phyloP scores from a whole-genome alignment of 1,140 invertebrate genomes.

The Helicoverpa zea region DNA sequence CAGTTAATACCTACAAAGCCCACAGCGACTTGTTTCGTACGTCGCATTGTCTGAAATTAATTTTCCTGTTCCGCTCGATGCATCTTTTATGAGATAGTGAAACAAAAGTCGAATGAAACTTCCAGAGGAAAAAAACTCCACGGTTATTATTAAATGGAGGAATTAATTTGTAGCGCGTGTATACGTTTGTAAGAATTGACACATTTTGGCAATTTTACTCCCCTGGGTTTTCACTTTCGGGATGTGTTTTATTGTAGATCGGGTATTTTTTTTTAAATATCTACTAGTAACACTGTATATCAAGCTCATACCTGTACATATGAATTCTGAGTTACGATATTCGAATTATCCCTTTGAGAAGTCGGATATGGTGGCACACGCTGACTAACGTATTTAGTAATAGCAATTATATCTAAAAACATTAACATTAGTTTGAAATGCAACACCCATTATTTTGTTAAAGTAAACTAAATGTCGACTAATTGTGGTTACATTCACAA shows the following conservation, averaged over 20 bases:
- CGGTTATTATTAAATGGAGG: slow-evolving; percentile 37
- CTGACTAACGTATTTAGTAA: too few relatives aligned
- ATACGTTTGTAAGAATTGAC: slow-evolving; percentile 9
- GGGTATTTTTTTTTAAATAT: too few relatives aligned
- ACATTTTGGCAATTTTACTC: slow-evolving; percentile 17
- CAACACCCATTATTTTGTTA: background rate
- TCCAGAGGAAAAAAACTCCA: slow-evolving; percentile 28
- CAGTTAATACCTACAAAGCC: slow-evolving; percentile 38
- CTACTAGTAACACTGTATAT: too few relatives aligned
- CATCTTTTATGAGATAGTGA: slow-evolving; percentile 82
- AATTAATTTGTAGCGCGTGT: slow-evolving; percentile 34
- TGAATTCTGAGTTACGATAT: background rate
- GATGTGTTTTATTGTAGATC: too few relatives aligned
- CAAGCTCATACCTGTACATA: background rate
- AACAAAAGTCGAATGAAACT: slow-evolving; percentile 78
- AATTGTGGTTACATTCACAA: slow-evolving; percentile 11
- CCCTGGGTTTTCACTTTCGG: slow-evolving; percentile 7
- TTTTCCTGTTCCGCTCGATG: slow-evolving; percentile 80
- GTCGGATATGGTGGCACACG: background rate
- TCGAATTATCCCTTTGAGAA: background rate
- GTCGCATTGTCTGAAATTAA: slow-evolving; percentile 79
- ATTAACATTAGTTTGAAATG: too few relatives aligned
- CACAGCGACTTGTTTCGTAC: slow-evolving; percentile 55
- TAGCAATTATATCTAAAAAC: too few relatives aligned
- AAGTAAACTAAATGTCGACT: slow-evolving; percentile 19